Percentiles rank a stretch among this genome's conserved stretches.
These are phyloP conservation scores for Oegoconia quadripuncta DNA, from an alignment of 2,888 invertebrate species.

Conservation along the genomic window DNA sequence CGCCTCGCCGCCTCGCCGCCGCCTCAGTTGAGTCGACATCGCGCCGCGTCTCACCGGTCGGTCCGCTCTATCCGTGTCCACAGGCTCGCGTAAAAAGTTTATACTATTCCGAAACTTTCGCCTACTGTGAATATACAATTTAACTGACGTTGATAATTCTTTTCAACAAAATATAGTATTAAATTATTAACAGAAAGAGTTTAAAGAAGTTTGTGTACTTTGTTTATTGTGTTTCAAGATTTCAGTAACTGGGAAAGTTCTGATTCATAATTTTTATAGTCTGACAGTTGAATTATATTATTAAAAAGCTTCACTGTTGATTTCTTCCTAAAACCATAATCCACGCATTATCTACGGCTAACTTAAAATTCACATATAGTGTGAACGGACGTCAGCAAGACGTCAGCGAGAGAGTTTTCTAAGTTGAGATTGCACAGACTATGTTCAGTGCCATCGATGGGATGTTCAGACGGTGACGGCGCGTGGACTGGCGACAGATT, in stretches of 20 bases:
- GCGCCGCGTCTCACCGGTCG: conserved; percentile 68
- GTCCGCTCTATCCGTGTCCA: conserved; percentile 47
- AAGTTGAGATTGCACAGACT: conserved; percentile 47
- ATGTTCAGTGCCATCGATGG: conserved; percentile 66
- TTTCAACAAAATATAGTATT: conserved; percentile 16
- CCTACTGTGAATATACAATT: conserved; percentile 39
- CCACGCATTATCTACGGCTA: no score
- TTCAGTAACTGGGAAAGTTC: no score
- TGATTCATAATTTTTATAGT: no score
- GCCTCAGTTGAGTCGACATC: conserved; percentile 68
- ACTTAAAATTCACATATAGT: not conserved
- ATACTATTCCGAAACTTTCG: conserved; percentile 58
- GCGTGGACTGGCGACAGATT: conserved; percentile 57
- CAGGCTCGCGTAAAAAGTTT: conserved; percentile 74
- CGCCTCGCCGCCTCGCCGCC: conserved; percentile 55
- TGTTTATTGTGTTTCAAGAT: conserved; percentile 21
- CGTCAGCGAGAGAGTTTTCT: conserved; percentile 23
- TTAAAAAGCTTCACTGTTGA: conserved; percentile 3
- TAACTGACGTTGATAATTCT: conserved; percentile 27
- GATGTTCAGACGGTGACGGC: conserved; percentile 74
- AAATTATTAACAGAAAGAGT: conserved; percentile 7
- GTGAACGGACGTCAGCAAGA: conserved; percentile 23
- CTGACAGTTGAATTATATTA: conserved; percentile 8
- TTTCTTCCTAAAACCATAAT: no score
- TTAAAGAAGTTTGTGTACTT: conserved; percentile 32